Evolutionary conservation across 2,888 invertebrate genomes (phyloP).

Genomic region (Drosophila greeni): DNA sequence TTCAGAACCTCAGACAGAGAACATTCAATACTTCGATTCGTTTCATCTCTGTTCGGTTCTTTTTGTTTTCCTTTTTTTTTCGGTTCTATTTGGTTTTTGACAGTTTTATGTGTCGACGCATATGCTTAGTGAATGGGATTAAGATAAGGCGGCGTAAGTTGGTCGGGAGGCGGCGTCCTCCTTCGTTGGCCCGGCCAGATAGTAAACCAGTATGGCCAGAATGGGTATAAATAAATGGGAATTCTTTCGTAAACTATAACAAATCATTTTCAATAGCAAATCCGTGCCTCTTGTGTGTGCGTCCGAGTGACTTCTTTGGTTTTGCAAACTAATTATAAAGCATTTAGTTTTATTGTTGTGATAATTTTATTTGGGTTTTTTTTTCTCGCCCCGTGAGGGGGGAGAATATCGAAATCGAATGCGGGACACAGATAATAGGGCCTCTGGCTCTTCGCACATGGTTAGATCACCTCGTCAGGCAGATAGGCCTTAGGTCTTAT

Average conservation of each 20-base stretch:
- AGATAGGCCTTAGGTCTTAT: slow-evolving; percentile 50
- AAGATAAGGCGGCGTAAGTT: slow-evolving; percentile 69
- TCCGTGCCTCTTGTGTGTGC: neutral
- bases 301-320: slow-evolving; percentile 32
- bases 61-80: slow-evolving; percentile 41
- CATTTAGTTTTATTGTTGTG: slow-evolving; percentile 76
- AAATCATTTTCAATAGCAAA: slow-evolving; percentile 54
- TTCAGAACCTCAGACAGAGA: neutral
- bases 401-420: slow-evolving; percentile 28
- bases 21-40: slow-evolving; percentile 16
- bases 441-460: slow-evolving; percentile 34
- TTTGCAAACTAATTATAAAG: slow-evolving; percentile 74
- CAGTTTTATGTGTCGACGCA: slow-evolving; percentile 68
- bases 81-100: slow-evolving; percentile 55
- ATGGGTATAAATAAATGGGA: slow-evolving; percentile 31
- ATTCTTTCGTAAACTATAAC: slow-evolving; percentile 52
- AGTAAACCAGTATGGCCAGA: slow-evolving; percentile 58
- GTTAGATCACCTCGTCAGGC: slow-evolving; percentile 44
- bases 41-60: slow-evolving; percentile 17
- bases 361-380: slow-evolving; percentile 59
- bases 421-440: slow-evolving; percentile 29
- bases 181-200: slow-evolving; percentile 44
- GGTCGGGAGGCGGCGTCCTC: slow-evolving; percentile 14
- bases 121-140: slow-evolving; percentile 71
- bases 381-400: slow-evolving; percentile 9